These are phyloP conservation scores for Bungarus multicinctus DNA, from an alignment of 2,113 vertebrate species.

Conservation along the genomic window DNA sequence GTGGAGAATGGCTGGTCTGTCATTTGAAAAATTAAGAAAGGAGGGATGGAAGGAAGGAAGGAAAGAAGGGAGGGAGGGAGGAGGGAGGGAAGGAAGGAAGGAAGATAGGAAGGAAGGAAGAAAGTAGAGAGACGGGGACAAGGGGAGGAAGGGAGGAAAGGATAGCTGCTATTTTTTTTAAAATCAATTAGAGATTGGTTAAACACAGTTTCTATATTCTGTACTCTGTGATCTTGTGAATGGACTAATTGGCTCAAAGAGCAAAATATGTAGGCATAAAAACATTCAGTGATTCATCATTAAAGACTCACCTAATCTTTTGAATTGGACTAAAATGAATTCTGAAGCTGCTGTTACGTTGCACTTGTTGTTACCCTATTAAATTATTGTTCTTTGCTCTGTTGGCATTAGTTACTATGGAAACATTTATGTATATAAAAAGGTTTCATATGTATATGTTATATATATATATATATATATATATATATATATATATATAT, in stretches of 20 bases:
- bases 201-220: neutral
- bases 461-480: neutral
- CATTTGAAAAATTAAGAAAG: neutral
- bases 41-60: too few relatives aligned
- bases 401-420: conserved; percentile 26
- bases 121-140: fast-evolving
- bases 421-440: neutral
- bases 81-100: neutral
- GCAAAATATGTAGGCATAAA: conserved; percentile 4
- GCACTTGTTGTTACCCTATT: neutral
- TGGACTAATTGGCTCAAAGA: neutral
- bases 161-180: neutral
- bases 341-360: neutral
- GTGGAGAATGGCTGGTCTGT: neutral
- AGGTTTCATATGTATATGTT: too few relatives aligned
- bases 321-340: conserved; percentile 14
- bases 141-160: neutral
- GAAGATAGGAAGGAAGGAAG: too few relatives aligned
- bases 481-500: neutral
- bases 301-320: neutral
- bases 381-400: conserved; percentile 9
- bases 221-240: neutral
- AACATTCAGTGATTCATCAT: neutral
- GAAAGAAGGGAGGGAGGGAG: neutral
- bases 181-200: too few relatives aligned